A percentile compares a stretch with the other conserved stretches of the same genome.
Conservation (phyloP, 2,797 vertebrate genomes). For the Chaetophractus vellerosus region DNA sequence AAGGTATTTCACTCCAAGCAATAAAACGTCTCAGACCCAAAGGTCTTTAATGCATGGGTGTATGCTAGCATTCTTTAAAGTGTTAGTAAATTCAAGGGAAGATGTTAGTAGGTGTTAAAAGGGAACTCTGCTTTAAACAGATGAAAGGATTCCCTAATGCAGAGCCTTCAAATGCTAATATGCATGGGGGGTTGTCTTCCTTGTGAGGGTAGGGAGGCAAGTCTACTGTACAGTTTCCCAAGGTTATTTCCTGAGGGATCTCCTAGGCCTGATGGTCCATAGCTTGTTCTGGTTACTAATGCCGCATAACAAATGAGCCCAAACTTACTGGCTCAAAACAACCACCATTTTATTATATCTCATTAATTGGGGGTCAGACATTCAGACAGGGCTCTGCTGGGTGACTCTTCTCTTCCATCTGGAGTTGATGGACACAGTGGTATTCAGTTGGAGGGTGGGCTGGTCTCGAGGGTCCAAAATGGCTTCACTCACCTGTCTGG, state of each 20-base stretch:
- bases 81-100: neutral
- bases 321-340: neutral
- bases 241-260: neutral
- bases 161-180: neutral
- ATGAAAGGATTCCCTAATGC: neutral
- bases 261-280: neutral
- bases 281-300: too few relatives aligned
- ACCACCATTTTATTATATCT: neutral
- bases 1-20: neutral
- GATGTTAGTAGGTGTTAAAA: neutral
- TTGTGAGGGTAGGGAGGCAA: neutral
- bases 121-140: neutral
- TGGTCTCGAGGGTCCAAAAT: neutral
- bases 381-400: neutral
- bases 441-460: neutral
- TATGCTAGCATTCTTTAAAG: neutral
- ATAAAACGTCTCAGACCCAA: neutral
- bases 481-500: neutral
- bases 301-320: neutral
- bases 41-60: neutral
- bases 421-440: too few relatives aligned
- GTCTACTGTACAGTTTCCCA: neutral
- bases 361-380: neutral
- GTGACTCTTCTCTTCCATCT: neutral
- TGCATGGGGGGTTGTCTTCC: accelerated